phyloP scores from a whole-genome alignment of 2,888 invertebrate species.

The Mechanitis mazaeus region DNA sequence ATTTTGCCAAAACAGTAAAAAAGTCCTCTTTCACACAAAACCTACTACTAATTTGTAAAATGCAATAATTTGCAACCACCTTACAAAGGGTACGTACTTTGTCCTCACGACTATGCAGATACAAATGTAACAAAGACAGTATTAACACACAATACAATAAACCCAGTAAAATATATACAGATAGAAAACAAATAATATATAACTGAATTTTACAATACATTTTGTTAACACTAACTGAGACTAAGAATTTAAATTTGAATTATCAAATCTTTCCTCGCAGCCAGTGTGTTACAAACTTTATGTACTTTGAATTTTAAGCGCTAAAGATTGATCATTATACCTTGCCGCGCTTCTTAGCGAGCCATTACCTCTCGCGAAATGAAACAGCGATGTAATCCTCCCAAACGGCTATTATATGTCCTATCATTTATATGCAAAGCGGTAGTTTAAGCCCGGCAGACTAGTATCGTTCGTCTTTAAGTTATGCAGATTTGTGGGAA shows the following conservation, averaged over 20 bases:
- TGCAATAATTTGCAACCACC: slow-evolving; percentile 19
- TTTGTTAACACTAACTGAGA: background rate
- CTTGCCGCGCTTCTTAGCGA: slow-evolving; percentile 30
- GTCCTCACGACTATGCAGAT: slow-evolving; percentile 27
- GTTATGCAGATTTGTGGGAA: slow-evolving; percentile 38
- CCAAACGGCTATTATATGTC: slow-evolving; percentile 27
- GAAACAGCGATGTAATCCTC: slow-evolving; percentile 28
- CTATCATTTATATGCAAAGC: slow-evolving; percentile 40
- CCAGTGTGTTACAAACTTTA: slow-evolving; percentile 23
- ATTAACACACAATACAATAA: slow-evolving; percentile 15
- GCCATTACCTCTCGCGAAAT: slow-evolving; percentile 27
- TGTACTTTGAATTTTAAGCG: slow-evolving; percentile 30
- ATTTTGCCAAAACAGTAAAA: too few relatives aligned
- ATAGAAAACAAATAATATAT: background rate
- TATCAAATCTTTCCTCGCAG: background rate
- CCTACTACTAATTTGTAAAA: background rate
- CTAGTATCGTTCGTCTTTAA: slow-evolving; percentile 31
- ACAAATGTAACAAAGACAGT: slow-evolving; percentile 11
- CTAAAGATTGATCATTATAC: slow-evolving; percentile 33
- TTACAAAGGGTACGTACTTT: slow-evolving; percentile 1
- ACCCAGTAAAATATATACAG: background rate
- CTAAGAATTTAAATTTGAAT: background rate
- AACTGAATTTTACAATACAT: background rate
- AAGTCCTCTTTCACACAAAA: too few relatives aligned
- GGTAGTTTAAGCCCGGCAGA: slow-evolving; percentile 31